Conservation (phyloP, 2,113 vertebrate genomes). For the Paradoxurus hermaphroditus region DNA sequence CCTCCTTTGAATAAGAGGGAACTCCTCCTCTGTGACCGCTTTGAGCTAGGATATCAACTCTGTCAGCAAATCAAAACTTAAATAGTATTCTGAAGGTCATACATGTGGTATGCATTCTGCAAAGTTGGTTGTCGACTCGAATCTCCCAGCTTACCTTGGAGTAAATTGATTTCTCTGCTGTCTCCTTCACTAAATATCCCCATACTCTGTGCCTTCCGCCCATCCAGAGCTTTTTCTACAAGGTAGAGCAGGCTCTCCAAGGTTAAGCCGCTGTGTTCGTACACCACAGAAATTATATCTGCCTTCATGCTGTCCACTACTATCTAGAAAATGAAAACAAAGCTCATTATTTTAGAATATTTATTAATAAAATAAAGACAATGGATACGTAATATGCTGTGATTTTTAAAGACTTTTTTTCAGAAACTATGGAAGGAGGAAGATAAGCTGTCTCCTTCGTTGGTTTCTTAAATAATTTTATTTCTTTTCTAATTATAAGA, state of each 20-base stretch:
- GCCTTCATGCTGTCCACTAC: constrained; percentile 83
- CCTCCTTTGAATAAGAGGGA: neutral
- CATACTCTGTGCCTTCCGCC: constrained; percentile 82
- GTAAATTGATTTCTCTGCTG: constrained; percentile 84
- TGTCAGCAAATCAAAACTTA: neutral
- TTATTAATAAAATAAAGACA: neutral
- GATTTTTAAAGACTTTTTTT: neutral
- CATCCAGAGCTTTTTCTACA: constrained; percentile 79
- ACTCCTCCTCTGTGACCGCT: neutral
- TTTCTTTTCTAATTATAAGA: neutral
- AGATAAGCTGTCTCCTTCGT: neutral
- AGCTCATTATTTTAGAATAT: neutral
- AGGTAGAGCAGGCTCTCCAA: constrained; percentile 83
- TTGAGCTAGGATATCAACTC: neutral
- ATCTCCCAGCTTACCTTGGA: constrained; percentile 80
- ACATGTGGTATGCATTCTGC: too few relatives aligned
- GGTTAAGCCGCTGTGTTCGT: constrained; percentile 84
- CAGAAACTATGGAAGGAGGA: neutral
- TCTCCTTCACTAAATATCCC: constrained; percentile 87
- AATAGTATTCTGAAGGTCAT: neutral
- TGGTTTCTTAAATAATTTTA: neutral
- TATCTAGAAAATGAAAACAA: constrained; percentile 79
- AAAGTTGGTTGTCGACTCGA: neutral
- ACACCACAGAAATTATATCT: constrained; percentile 82
- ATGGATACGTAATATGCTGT: neutral